phyloP scores from a whole-genome alignment of 2,113 vertebrate genomes.

The Isurus oxyrinchus region DNA sequence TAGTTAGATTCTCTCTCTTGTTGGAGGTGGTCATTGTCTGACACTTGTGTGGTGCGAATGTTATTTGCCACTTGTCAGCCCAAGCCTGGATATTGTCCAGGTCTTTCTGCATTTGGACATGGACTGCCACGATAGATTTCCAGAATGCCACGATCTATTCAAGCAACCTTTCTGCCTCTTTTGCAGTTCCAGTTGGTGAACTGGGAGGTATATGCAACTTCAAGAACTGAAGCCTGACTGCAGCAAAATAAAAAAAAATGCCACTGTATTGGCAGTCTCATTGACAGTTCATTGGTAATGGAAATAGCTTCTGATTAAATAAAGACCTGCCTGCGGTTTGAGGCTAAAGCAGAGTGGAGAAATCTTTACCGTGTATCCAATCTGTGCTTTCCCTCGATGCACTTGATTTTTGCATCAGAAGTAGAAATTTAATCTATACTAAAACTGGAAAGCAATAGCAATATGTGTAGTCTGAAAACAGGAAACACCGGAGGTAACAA shows the following conservation, averaged over 20 bases:
- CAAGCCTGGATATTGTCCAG: no score
- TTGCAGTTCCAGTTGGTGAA: not conserved
- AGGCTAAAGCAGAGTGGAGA: not conserved
- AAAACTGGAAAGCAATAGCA: not conserved
- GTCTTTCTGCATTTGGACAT: no score
- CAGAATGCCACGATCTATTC: not conserved
- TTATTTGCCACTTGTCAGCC: no score
- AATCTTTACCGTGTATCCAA: not conserved
- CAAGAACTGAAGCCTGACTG: not conserved
- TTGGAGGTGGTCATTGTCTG: no score
- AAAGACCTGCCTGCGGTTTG: not conserved
- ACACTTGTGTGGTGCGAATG: no score
- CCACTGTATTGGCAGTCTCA: not conserved
- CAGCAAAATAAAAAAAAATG: not conserved
- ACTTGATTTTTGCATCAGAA: not conserved
- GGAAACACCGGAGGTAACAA: not conserved
- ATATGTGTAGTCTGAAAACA: not conserved
- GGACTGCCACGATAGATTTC: no score
- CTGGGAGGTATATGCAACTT: not conserved
- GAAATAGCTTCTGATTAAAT: not conserved
- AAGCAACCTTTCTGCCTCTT: not conserved
- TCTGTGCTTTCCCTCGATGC: not conserved
- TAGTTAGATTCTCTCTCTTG: no score
- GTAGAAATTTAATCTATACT: not conserved
- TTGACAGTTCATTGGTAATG: not conserved